phyloP scores from a whole-genome alignment of 2,888 invertebrate species.

The Nematopogon swammerdamellus region DNA sequence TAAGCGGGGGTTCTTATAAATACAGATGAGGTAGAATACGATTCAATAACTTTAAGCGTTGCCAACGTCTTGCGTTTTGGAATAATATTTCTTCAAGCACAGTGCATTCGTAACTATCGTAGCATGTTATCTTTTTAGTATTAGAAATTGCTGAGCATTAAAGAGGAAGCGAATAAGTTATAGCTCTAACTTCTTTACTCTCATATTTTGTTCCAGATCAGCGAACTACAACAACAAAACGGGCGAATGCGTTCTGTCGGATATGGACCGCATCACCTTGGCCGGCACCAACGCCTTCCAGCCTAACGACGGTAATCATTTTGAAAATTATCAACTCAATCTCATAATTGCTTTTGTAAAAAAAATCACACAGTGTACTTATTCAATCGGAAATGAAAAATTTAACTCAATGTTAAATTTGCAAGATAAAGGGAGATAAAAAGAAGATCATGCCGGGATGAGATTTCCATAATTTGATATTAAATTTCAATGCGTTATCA shows the following conservation, averaged over 20 bases:
- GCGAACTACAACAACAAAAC: slow-evolving; percentile 86
- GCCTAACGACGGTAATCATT: slow-evolving; percentile 54
- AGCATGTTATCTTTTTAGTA: no score
- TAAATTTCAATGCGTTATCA: slow-evolving; percentile 1
- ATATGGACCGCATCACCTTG: slow-evolving; percentile 88
- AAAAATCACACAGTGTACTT: no score
- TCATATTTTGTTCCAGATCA: slow-evolving; percentile 64
- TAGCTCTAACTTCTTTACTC: not conserved
- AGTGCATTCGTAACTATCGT: no score
- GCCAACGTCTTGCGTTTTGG: no score
- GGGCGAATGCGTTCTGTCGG: slow-evolving; percentile 82
- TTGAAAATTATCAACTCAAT: not conserved
- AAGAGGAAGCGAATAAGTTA: not conserved
- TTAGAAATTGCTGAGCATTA: not conserved
- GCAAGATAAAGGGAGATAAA: not conserved
- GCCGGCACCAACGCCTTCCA: slow-evolving; percentile 79
- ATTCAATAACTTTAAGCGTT: not conserved
- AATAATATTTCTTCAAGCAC: no score
- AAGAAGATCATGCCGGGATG: not conserved
- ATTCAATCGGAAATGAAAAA: no score
- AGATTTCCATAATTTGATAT: not conserved
- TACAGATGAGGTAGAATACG: not conserved
- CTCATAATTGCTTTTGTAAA: no score
- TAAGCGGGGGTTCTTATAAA: not conserved
- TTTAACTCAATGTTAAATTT: no score